A percentile compares a stretch with the other conserved stretches of the same genome.
phyloP scores from a whole-genome alignment of 1,140 invertebrate species.

The Camponotus vicinus region DNA sequence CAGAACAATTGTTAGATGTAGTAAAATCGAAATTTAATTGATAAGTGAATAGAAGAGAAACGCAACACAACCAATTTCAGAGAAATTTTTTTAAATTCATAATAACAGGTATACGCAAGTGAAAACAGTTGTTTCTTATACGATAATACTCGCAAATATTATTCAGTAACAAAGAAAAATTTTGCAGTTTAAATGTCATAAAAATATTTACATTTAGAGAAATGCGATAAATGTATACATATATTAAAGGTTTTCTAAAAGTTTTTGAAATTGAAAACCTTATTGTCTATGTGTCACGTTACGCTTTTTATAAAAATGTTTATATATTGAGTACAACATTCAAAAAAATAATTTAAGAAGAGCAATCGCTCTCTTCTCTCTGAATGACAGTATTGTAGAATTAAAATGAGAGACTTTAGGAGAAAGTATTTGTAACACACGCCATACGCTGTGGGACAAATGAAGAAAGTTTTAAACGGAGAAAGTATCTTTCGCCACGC shows the following conservation, averaged over 20 bases:
- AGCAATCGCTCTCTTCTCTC: neutral
- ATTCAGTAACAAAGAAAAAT: neutral
- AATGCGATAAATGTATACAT: neutral
- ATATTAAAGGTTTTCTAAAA: neutral
- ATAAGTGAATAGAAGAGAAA: neutral
- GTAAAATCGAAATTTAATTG: neutral
- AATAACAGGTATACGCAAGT: neutral
- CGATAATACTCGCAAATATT: neutral
- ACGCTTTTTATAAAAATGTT: neutral
- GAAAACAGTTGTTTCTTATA: constrained; percentile 21
- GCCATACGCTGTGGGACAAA: neutral
- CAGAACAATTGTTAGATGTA: neutral
- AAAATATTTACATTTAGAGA: neutral
- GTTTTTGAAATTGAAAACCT: neutral
- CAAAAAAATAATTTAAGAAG: neutral
- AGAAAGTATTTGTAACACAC: constrained; percentile 59
- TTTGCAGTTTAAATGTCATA: neutral
- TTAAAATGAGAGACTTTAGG: constrained; percentile 24
- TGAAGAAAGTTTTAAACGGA: constrained; percentile 70
- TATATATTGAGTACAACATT: too few relatives aligned
- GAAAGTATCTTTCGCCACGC: constrained; percentile 54
- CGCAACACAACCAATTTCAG: neutral
- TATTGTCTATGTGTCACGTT: neutral
- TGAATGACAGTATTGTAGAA: constrained; percentile 4
- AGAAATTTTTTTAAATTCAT: neutral